Evolutionary conservation across 2,797 vertebrate genomes (phyloP), one percentile per base, ranked within the genome.

Genomic region (Mormyrops attenuatus): DNA sequence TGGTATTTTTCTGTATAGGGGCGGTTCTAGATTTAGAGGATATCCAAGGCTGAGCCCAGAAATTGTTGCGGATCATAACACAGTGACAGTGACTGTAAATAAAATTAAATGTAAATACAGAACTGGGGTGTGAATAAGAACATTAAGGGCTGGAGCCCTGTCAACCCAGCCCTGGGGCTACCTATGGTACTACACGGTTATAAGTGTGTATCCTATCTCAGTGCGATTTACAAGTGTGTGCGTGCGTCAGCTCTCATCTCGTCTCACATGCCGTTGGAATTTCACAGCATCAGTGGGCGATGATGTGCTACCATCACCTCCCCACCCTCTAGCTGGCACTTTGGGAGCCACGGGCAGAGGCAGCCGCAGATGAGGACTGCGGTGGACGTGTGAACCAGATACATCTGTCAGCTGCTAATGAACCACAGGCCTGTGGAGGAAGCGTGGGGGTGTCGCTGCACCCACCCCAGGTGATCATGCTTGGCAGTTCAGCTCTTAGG

Each of bases 351-450:
- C 84, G 11, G 49, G 26, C 84, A 52, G 47, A 53, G 49, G 15
- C 84, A 85, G 84, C 22, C 26, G 3, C 47, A 53, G 49, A 85
- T 26, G 82, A 47, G 41, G 49, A 13, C 84, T 52, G n/a, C 6
- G 47, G 47, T 13, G 47, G 84, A 85, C 50, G 20, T 49, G 84
- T 53, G 84, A 50, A 30, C 84, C 47, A 30, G n/a, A 22, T 52
- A 52, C 84, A 50, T 52, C 47, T 85, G 84, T 85, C 47, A 52
- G 49, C 84, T 52, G 84, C 84, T 85, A 85, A 85, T 85, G 49
- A 85, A 85, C 47, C 84, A 52, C 22, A 50, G 84, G 84, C n/a
- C 84, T 11, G 44, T n/a, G 20, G 80, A 53, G 44, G 49, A 7
- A 26, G 47, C 5, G 5, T 30, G 44, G 47, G 84, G 49, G 47